Conservation (phyloP, 2,113 vertebrate species). For the Nicator chloris region DNA sequence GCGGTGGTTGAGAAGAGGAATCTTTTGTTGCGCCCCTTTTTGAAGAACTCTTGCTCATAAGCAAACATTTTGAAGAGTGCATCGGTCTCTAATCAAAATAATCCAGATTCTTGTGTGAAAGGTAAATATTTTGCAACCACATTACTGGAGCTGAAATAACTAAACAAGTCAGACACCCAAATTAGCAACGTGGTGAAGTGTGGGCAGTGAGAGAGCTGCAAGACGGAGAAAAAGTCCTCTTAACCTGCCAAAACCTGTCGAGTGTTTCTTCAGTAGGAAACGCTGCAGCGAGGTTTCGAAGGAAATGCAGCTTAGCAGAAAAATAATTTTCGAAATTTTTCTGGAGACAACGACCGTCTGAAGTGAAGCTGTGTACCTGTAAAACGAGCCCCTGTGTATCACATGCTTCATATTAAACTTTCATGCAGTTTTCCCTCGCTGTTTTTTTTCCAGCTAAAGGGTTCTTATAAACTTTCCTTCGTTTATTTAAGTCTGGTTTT, state of each 20-base stretch:
- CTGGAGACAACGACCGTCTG: neutral
- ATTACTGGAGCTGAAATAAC: slow-evolving; percentile 37
- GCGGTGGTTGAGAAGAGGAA: neutral
- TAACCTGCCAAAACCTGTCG: neutral
- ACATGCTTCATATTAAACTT: slow-evolving; percentile 92
- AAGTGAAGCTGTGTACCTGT: slow-evolving; percentile 59
- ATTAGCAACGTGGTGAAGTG: neutral
- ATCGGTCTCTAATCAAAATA: slow-evolving; percentile 48
- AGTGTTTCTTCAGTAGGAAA: neutral
- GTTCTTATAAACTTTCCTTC: slow-evolving; percentile 94
- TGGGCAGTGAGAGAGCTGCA: neutral
- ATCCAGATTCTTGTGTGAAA: slow-evolving; percentile 55
- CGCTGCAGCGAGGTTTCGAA: neutral
- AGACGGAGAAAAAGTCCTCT: neutral
- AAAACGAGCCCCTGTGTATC: slow-evolving; percentile 67
- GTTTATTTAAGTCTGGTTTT: slow-evolving; percentile 98
- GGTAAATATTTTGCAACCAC: slow-evolving; percentile 59
- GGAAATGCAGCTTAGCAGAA: neutral
- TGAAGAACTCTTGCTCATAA: neutral
- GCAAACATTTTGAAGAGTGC: slow-evolving; percentile 38
- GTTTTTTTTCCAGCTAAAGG: slow-evolving; percentile 74
- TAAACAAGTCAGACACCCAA: slow-evolving; percentile 1
- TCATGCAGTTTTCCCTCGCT: slow-evolving; percentile 77
- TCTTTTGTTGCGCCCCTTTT: neutral
- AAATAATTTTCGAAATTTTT: neutral